A percentile compares a stretch with the other conserved stretches of the same genome.
Conservation (phyloP, 2,113 vertebrate genomes). For the Heliornis fulica region DNA sequence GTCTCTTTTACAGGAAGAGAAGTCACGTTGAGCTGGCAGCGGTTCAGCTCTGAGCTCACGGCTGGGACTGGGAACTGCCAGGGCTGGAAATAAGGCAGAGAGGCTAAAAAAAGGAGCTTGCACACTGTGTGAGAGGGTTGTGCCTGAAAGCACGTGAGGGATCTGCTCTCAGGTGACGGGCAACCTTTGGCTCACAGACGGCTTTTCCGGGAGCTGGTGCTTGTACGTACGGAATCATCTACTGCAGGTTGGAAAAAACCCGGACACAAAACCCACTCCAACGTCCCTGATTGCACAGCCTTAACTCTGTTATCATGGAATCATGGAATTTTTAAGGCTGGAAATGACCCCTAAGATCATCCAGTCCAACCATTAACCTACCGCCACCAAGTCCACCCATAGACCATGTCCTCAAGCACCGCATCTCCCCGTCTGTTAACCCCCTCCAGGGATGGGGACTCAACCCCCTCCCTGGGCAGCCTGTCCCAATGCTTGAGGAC, state of each 20-base stretch:
- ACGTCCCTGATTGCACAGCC: fast-evolving
- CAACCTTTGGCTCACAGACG: background rate
- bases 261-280: fast-evolving
- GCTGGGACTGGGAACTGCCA: background rate
- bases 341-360: too few species aligned
- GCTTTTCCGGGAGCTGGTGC: background rate
- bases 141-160: background rate
- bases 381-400: too few species aligned
- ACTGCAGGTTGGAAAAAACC: background rate
- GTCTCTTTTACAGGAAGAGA: conserved; percentile 12
- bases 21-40: background rate
- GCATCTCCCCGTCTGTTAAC: too few species aligned
- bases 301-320: too few species aligned
- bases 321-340: too few species aligned
- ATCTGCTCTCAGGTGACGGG: background rate
- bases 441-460: too few species aligned
- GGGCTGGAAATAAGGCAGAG: background rate
- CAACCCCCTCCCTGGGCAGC: too few species aligned
- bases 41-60: conserved; percentile 2
- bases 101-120: background rate
- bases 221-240: background rate
- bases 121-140: background rate
- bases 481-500: too few species aligned
- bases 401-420: too few species aligned
- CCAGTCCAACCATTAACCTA: too few species aligned